Conservation (phyloP, 1,140 invertebrate species). For the Colletes latitarsis region DNA sequence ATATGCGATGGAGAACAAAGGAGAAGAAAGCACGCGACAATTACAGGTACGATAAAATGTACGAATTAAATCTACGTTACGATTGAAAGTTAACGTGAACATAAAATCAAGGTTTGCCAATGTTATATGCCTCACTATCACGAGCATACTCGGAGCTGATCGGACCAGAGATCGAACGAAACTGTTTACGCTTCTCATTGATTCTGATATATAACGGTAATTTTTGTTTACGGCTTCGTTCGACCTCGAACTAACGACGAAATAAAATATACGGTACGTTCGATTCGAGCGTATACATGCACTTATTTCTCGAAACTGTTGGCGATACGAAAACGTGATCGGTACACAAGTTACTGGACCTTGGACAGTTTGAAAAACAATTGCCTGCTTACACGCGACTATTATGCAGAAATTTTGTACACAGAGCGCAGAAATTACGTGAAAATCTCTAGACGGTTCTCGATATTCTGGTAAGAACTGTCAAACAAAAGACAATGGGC, state of each 20-base stretch:
- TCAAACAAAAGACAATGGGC: conserved; percentile 52
- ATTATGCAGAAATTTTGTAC: no score
- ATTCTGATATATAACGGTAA: no score
- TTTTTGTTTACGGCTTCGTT: no score
- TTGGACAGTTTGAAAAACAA: no score
- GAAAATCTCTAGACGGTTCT: neutral
- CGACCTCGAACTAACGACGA: neutral
- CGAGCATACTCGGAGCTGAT: neutral
- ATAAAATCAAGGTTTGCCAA: conserved; percentile 1
- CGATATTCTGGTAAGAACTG: conserved; percentile 1
- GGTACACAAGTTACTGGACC: no score
- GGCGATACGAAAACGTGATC: no score
- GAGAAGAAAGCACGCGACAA: conserved; percentile 18
- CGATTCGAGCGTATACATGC: neutral
- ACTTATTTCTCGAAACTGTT: no score
- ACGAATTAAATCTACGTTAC: conserved; percentile 29
- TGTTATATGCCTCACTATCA: conserved; percentile 8
- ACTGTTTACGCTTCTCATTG: no score
- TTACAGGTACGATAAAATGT: conserved; percentile 12
- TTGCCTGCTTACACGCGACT: no score
- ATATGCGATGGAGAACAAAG: conserved; percentile 9
- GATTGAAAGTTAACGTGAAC: neutral
- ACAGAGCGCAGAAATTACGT: no score
- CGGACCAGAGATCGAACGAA: neutral
- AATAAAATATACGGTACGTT: neutral